These are phyloP conservation scores for Pomacea canaliculata DNA, from an alignment of 2,888 invertebrate species.

Conservation along the genomic window DNA sequence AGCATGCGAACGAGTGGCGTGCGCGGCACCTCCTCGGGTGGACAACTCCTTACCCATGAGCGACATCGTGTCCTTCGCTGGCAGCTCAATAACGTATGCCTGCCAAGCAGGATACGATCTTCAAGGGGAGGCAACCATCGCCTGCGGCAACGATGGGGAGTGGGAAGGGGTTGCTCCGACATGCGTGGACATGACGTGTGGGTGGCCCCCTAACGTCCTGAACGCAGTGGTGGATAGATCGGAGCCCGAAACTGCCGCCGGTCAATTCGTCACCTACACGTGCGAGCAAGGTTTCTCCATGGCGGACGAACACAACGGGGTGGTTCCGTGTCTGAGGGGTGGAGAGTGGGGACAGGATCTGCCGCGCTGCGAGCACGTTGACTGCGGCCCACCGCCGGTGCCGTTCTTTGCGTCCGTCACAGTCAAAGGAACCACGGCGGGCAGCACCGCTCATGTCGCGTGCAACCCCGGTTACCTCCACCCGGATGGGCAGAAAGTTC, in stretches of 20 bases:
- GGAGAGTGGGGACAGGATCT: constrained; percentile 47
- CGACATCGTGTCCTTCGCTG: constrained; percentile 11
- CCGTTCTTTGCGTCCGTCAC: constrained; percentile 23
- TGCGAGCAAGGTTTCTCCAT: constrained; percentile 55
- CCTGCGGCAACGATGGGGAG: constrained; percentile 47
- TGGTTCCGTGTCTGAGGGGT: constrained; percentile 45
- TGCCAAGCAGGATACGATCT: constrained; percentile 73
- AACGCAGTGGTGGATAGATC: constrained; percentile 48
- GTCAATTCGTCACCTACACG: constrained; percentile 35
- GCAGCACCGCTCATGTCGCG: constrained; percentile 74
- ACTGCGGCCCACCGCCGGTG: constrained; percentile 42
- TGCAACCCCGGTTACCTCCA: constrained; percentile 73
- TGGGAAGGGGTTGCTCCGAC: constrained; percentile 62
- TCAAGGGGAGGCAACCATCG: constrained; percentile 11
- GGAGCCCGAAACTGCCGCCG: constrained; percentile 38
- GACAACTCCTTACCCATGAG: constrained; percentile 5
- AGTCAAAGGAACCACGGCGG: constrained; percentile 19
- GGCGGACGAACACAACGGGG: constrained; percentile 39
- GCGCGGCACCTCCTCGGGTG: constrained; percentile 22
- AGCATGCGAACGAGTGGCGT: constrained; percentile 19
- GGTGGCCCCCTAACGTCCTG: constrained; percentile 57
- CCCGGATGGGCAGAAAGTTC: constrained; percentile 37
- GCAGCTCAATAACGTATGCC: constrained; percentile 74
- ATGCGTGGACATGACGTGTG: constrained; percentile 69
- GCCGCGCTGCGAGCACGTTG: constrained; percentile 42